These are phyloP conservation scores for Melanotaenia parkinsoni DNA, from an alignment of 2,797 vertebrate species.

Conservation along the genomic window DNA sequence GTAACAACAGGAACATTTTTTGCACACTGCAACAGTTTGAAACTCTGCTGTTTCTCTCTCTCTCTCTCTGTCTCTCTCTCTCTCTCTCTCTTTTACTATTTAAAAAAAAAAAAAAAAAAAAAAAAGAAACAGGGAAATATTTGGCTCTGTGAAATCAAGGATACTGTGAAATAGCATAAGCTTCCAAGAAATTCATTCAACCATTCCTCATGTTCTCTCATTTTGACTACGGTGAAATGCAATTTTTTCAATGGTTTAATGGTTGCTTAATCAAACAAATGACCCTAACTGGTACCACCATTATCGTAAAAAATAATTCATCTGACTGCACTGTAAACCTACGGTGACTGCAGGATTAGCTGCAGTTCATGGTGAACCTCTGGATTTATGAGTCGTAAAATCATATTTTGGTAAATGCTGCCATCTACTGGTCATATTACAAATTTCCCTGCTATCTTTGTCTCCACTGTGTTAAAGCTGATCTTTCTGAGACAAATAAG, in stretches of 20 bases:
- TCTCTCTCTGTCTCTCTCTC: too few relatives aligned
- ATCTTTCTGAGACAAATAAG: neutral
- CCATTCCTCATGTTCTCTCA: neutral
- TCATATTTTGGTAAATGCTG: constrained; percentile 56
- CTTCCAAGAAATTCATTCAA: neutral
- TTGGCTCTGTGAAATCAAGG: too few relatives aligned
- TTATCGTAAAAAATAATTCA: neutral
- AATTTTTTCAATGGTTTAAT: neutral
- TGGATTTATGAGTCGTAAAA: neutral
- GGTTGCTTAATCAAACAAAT: neutral
- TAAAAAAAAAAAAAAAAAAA: too few relatives aligned
- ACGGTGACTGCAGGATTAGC: constrained; percentile 1
- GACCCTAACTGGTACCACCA: neutral
- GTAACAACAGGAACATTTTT: neutral
- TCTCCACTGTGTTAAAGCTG: neutral
- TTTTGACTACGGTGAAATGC: neutral
- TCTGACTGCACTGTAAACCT: neutral
- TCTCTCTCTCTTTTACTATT: too few relatives aligned
- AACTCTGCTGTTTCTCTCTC: neutral
- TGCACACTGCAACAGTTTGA: neutral
- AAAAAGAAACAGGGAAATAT: too few relatives aligned
- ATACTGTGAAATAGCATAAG: neutral
- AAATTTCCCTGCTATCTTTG: constrained; percentile 19
- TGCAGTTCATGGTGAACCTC: neutral
- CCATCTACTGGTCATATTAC: constrained; percentile 62